Evolutionary conservation across 2,888 invertebrate species (phyloP), one percentile per base, ranked within the genome.

Genomic region (Antitype chi): DNA sequence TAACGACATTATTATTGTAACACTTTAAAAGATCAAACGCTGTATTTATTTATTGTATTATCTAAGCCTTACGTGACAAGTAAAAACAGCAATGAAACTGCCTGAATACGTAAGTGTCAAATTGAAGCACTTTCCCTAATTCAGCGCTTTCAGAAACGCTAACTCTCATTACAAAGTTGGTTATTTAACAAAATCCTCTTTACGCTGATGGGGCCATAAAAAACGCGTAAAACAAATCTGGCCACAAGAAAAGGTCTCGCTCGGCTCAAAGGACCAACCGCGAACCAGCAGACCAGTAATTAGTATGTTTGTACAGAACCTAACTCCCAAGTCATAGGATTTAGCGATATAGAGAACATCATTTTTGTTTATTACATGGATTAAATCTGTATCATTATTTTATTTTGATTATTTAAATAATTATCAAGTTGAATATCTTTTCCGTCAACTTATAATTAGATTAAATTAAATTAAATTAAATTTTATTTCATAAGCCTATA

Each of bases 171-270:
- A 81, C 70, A 78, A 87, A 84, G 80, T 88, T 81, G 72, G 67
- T 82, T 81, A 78, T 87, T 87, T 60, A 79, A 86, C 78, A 69
- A 76, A 88, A 84, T 79, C 78, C 86, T 81, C 74, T 85, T 76
- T 76, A 63, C 74, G 74, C 76, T 78, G 82, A 80, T 79, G 74
- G 74, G 57, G 57, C 70, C 70, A 80, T 84, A 85, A 88, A 86
- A 86, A 88, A 76, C 72, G 66, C 74, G 79, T 84, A 62, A 86
- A 86, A 79, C 74, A 85, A 87, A 87, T 88, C 85, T 82, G 75
- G 70, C 78, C 76, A 69, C 82, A 81, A 87, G 85, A 68, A 82
- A 75, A 84, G 86, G 84, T 82, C 80, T 25, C 67, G 38, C 52
- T 11, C 74, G 70, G 52, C 72, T 81, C 82, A 86, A 87, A 88